Conservation (phyloP, 2,888 invertebrate genomes). For the Pantelozetes paolii region DNA sequence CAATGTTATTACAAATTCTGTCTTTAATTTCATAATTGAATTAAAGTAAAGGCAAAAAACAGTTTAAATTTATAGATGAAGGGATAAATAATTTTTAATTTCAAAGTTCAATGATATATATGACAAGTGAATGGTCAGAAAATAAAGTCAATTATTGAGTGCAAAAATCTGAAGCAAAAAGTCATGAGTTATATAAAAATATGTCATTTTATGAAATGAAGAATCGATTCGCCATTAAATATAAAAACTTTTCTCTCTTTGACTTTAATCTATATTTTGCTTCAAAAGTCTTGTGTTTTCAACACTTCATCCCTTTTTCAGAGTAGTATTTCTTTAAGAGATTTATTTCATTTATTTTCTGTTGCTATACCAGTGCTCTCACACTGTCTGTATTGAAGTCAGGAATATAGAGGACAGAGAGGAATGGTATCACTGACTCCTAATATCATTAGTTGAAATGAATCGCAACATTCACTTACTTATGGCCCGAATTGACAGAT, state of each 20-base stretch:
- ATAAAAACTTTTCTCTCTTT: neutral
- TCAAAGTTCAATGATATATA: too few relatives aligned
- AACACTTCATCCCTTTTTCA: neutral
- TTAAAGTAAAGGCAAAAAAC: too few relatives aligned
- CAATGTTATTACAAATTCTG: neutral
- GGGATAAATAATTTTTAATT: too few relatives aligned
- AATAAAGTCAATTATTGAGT: too few relatives aligned
- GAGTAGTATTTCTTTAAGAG: too few relatives aligned
- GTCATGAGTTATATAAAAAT: neutral
- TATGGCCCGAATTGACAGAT: neutral
- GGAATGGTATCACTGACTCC: neutral
- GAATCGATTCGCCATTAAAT: constrained; percentile 4
- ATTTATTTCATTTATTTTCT: neutral
- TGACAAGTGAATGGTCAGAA: too few relatives aligned
- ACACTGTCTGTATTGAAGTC: too few relatives aligned
- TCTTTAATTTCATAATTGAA: too few relatives aligned
- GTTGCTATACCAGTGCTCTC: neutral
- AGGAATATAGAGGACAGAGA: neutral
- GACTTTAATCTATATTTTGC: too few relatives aligned
- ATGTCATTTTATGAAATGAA: neutral
- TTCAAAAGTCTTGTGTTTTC: neutral
- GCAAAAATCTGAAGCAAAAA: too few relatives aligned
- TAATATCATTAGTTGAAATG: neutral
- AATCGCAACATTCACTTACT: constrained; percentile 6
- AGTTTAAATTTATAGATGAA: too few relatives aligned